Evolutionary conservation across 2,113 vertebrate species (phyloP).

Genomic region (Xenopus borealis): DNA sequence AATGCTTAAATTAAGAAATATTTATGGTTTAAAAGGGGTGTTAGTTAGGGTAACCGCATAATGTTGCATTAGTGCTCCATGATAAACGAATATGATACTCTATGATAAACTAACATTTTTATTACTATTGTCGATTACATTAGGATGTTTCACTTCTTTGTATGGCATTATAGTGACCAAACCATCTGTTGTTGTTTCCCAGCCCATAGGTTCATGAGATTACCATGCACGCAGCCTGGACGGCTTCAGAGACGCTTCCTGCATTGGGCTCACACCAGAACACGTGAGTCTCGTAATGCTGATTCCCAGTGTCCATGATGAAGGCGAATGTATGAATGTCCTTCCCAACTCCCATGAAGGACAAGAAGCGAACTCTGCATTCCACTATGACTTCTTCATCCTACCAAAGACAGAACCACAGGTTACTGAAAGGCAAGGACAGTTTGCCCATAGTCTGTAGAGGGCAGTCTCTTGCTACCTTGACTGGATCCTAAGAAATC

Average conservation of each 20-base stretch:
- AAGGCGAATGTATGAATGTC: conserved; percentile 92
- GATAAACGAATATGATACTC: no score
- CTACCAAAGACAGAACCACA: conserved; percentile 47
- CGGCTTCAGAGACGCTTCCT: conserved; percentile 88
- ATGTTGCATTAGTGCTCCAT: no score
- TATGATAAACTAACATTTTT: no score
- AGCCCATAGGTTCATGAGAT: conserved; percentile 25
- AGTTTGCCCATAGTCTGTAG: no score
- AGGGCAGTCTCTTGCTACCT: not conserved
- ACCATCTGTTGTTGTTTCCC: no score
- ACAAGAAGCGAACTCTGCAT: conserved; percentile 93
- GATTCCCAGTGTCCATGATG: conserved; percentile 95
- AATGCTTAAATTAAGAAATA: no score
- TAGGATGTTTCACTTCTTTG: no score
- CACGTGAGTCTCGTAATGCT: conserved; percentile 91
- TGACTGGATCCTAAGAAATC: not conserved
- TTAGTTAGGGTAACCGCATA: no score
- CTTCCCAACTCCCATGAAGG: conserved; percentile 96
- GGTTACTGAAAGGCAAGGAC: not conserved
- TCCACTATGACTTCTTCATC: conserved; percentile 91
- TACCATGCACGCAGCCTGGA: conserved; percentile 97
- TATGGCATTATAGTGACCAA: no score
- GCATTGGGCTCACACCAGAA: conserved; percentile 98
- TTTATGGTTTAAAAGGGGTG: no score
- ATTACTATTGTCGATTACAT: no score